Percentiles rank a stretch among this genome's conserved stretches.
Evolutionary conservation across 1,140 invertebrate genomes (phyloP).

Genomic region (Tribolium castaneum): DNA sequence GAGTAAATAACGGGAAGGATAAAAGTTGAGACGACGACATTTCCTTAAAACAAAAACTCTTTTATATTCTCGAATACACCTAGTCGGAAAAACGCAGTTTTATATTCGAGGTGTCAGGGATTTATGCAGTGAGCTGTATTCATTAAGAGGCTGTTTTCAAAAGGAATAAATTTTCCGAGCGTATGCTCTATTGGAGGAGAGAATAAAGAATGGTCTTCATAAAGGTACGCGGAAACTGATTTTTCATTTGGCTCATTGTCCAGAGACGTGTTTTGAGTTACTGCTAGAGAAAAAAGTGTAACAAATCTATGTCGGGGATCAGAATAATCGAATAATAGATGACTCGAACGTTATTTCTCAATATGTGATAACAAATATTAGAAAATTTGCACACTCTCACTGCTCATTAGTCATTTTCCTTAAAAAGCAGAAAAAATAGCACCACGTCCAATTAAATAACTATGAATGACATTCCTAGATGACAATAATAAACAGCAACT

Average conservation of each 20-base stretch:
- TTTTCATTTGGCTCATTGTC: not conserved
- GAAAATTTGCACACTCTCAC: too few relatives aligned
- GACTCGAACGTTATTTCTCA: too few relatives aligned
- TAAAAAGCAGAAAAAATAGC: too few relatives aligned
- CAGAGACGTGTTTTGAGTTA: not conserved
- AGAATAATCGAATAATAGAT: too few relatives aligned
- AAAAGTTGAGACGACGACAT: conserved; percentile 5
- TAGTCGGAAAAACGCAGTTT: not conserved
- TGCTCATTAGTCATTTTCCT: too few relatives aligned
- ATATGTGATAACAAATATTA: too few relatives aligned
- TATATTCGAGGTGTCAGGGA: not conserved
- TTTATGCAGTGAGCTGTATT: not conserved
- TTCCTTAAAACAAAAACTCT: not conserved
- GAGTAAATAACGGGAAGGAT: conserved; percentile 11
- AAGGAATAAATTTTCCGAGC: not conserved
- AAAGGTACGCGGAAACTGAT: conserved; percentile 21
- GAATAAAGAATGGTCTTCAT: conserved; percentile 12
- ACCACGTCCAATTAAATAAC: too few relatives aligned
- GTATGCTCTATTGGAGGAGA: not conserved
- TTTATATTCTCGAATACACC: not conserved
- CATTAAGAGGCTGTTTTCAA: not conserved
- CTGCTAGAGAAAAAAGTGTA: not conserved
- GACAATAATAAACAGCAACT: too few relatives aligned
- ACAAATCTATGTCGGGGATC: too few relatives aligned
- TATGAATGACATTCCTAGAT: too few relatives aligned